These are phyloP conservation scores for Pycnonotus jocosus DNA, from an alignment of 2,113 vertebrate species.

Conservation along the genomic window DNA sequence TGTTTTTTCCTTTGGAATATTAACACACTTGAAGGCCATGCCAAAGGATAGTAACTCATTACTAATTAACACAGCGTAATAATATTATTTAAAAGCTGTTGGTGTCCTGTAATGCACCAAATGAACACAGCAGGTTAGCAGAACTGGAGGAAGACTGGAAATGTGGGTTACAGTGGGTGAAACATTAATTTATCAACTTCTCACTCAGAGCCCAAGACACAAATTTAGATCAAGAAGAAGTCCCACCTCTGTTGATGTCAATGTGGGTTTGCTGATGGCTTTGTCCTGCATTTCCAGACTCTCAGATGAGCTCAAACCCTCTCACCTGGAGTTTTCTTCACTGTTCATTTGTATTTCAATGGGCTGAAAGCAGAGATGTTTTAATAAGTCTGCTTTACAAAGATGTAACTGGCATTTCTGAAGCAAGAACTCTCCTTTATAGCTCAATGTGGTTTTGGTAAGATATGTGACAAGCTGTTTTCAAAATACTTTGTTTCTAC, in stretches of 20 bases:
- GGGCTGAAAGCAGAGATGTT: background rate
- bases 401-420: background rate
- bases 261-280: accelerated
- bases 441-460: background rate
- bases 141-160: background rate
- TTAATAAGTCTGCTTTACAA: background rate
- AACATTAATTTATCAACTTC: background rate
- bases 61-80: background rate
- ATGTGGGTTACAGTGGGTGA: background rate
- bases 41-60: background rate
- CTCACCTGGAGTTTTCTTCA: background rate
- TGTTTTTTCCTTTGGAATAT: background rate
- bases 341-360: background rate
- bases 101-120: background rate
- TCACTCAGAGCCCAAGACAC: background rate
- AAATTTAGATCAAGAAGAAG: background rate
- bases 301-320: background rate
- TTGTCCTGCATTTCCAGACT: background rate
- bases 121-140: background rate
- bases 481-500: slow-evolving; percentile 18
- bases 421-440: background rate
- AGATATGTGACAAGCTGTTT: background rate
- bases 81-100: background rate
- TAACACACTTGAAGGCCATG: background rate
- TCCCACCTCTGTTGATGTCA: background rate